Evolutionary conservation across 2,797 vertebrate genomes (phyloP), one percentile per base, ranked within the genome.

Genomic region (Syngnathus acus): DNA sequence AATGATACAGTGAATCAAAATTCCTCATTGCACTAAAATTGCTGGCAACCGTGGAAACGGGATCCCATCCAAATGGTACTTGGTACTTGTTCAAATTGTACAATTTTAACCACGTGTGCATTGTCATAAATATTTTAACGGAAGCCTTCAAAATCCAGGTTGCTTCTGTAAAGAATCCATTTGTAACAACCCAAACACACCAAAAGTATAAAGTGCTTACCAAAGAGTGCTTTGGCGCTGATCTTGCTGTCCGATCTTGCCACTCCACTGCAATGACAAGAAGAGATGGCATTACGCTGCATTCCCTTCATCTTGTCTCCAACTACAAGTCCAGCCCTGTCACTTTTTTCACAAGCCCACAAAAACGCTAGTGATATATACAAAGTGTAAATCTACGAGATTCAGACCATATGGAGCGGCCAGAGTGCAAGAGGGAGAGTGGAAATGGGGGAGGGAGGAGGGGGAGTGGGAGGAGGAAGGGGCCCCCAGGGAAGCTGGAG

Each of bases 151-250:
- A 59, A 42, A 21, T 1, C 42, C 13, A 62, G 0, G 42, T 62
- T 8, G n/a, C 2, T 13, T 43, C 4, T 16, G 45, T 26, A 45
- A 8, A 23, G 9, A 4, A 51, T 50, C 3, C 19, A 50, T 51
- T 51, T 9, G 7, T 51, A 51, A 21, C n/a, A 9, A 51, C 50
- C 43, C 58, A 43, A 26, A 16, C 37, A 61, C 19, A 21, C 19
- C 5, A 6, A 61, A 32, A 47, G 21, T 68, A 16, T 45, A 59
- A 71, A 50, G 47, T 57, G 63, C 47, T 54, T 82, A 93, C 92
- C 92, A 1, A 91, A 93, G 62, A 93, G 88, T 80, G 91, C 90
- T 88, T 93, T 93, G 78, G 92, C 92, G 68, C 91, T 93, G 75
- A 92, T 75, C 85, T 86, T 93, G 91, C 90, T 92, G 87, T 93